These are phyloP conservation scores for Amblyopsis rosae DNA, from an alignment of 2,113 vertebrate genomes.

Conservation along the genomic window DNA sequence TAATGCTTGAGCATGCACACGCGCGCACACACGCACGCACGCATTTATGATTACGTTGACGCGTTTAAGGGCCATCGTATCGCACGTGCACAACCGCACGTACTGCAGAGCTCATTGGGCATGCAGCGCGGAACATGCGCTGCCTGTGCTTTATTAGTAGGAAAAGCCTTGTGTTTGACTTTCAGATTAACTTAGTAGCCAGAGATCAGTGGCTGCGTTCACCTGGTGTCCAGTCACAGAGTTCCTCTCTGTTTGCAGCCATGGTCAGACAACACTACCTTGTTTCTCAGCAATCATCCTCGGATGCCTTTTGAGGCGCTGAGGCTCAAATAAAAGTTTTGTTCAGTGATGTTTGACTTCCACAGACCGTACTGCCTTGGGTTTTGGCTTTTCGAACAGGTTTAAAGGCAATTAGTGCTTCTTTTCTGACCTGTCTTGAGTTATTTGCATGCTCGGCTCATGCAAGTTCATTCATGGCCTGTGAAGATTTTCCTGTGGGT, in stretches of 20 bases:
- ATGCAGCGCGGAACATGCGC: not conserved
- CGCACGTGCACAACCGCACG: not conserved
- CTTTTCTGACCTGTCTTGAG: not conserved
- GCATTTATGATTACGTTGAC: not conserved
- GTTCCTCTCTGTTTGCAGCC: not conserved
- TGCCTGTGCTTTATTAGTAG: not conserved
- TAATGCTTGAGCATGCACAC: not conserved
- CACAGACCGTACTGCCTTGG: no score
- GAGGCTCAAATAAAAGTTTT: no score
- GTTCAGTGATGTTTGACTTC: no score
- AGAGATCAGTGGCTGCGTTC: not conserved
- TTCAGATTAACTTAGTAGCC: constrained; percentile 1
- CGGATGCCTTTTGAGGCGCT: no score
- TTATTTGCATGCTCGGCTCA: not conserved
- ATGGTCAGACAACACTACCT: no score
- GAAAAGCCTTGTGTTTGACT: constrained; percentile 13
- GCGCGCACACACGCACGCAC: constrained; percentile 8
- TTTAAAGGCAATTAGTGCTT: not conserved
- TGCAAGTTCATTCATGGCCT: not conserved
- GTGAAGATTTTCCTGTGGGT: no score
- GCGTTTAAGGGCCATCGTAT: not conserved
- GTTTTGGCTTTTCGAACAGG: no score
- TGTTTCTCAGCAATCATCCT: no score
- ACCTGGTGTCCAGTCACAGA: not conserved
- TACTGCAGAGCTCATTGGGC: no score